Conservation (phyloP, 1,140 invertebrate species). For the Hylyphantes graminicola region DNA sequence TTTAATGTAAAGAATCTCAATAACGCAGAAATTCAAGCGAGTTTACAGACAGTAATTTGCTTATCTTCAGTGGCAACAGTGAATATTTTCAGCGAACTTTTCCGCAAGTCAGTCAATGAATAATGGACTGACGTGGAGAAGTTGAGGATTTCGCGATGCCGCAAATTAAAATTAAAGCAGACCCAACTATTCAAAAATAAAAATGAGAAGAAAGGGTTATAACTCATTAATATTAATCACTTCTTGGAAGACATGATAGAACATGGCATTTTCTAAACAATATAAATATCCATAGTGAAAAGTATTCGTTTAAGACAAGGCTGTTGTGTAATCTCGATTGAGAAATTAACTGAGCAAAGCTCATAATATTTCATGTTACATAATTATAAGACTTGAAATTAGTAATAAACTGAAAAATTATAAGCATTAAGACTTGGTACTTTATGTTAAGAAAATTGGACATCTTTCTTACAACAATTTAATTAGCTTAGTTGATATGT, state of each 20-base stretch:
- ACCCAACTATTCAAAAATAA: constrained; percentile 48
- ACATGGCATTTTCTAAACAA: background rate
- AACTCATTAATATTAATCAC: constrained; percentile 54
- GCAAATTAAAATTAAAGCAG: constrained; percentile 22
- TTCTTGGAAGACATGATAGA: background rate
- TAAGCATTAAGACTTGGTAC: background rate
- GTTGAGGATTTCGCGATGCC: constrained; percentile 5
- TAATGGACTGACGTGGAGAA: constrained; percentile 10
- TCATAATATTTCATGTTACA: background rate
- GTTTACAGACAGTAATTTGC: background rate
- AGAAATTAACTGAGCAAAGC: background rate
- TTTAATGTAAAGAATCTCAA: constrained; percentile 52
- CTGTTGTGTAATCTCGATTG: background rate
- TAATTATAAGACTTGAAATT: background rate
- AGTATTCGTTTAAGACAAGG: background rate
- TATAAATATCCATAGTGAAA: background rate
- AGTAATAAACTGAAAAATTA: background rate
- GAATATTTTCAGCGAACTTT: background rate
- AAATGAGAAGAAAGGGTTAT: constrained; percentile 9
- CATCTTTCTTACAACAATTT: no score
- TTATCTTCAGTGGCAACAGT: constrained; percentile 31
- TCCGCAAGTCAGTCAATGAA: constrained; percentile 18
- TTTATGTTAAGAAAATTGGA: no score
- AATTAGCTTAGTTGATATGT: no score
- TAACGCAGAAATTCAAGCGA: background rate